These are phyloP conservation scores for Eulemur albifrons DNA, from an alignment of 2,797 vertebrate species.

Conservation along the genomic window DNA sequence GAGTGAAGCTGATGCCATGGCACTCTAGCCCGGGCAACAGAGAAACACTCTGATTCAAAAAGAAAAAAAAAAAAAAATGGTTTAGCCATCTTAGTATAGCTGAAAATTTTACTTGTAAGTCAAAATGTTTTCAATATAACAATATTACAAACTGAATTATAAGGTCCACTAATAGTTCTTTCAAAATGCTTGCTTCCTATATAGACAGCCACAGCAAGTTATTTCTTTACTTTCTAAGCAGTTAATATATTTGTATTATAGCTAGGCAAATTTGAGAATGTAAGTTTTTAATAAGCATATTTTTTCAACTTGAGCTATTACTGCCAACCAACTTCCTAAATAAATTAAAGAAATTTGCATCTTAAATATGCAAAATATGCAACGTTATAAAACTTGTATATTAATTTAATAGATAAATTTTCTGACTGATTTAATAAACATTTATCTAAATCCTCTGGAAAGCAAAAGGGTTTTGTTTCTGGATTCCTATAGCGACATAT, in stretches of 20 bases:
- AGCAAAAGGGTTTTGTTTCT: neutral
- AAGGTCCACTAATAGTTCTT: neutral
- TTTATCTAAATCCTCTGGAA: neutral
- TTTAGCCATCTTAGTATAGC: neutral
- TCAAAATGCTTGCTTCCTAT: constrained; percentile 20
- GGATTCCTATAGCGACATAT: neutral
- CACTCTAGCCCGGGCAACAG: too few species aligned
- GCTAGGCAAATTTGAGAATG: neutral
- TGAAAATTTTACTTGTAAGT: neutral
- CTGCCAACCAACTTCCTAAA: neutral
- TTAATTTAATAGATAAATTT: constrained; percentile 17
- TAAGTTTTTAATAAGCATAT: constrained; percentile 20
- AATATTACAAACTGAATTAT: neutral
- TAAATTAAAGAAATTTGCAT: constrained; percentile 1
- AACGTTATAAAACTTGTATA: neutral
- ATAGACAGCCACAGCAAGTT: neutral
- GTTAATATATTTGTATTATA: neutral
- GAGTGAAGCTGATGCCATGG: too few species aligned
- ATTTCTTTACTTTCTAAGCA: constrained; percentile 5
- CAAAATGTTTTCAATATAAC: neutral
- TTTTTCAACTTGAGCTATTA: neutral
- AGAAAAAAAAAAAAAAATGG: too few species aligned
- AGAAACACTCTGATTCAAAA: too few species aligned
- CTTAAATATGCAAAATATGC: neutral
- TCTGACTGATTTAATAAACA: neutral